Evolutionary conservation across 2,113 vertebrate genomes (phyloP), one percentile per base, ranked within the genome.

Genomic region (Gopherus evgoodei): DNA sequence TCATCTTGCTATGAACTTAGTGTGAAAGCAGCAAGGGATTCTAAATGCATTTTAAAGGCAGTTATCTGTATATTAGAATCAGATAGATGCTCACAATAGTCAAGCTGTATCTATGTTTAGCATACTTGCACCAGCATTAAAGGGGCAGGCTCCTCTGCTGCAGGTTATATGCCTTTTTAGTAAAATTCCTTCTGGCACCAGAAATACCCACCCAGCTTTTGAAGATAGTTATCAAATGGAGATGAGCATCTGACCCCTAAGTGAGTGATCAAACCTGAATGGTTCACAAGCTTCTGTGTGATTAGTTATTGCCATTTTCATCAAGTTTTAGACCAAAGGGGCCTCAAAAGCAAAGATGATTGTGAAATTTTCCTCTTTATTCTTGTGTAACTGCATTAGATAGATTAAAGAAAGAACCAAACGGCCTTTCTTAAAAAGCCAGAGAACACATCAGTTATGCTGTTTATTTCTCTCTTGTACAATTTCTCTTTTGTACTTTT

Each of bases 141-240:
- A 94, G 93, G 1, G 57, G 79, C 3, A 56, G 54, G 22, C 8
- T 88, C 86, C 79, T 44, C 38, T 83, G 52, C 65, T 62, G 81
- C 38, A 14, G 54, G 56, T 62, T 84, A 88, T 6, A 89, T 88
- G 62, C 4, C 35, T 25, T 93, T 87, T 83, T 17, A 94, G 75
- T 79, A 90, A 92, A 91, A 84, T 53, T 44, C 81, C 24, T 25
- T 50, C 50, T 82, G 31, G 84, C 52, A 57, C 88, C 91, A 93
- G 57, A 95, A 83, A 95, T 90, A 91, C 52, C 89, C 50, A 90
- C 69, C 84, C 47, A 72, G 47, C 59, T 80, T 57, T 80, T 82
- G 80, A 81, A 86, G 82, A 29, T 50, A 91, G 75, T 17, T 75
- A 54, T 80, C 62, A 81, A 75, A 47, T 59, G 81, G 27, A 47